Evolutionary conservation across 30 jellyfish, hydroid and myxozoan genomes (phyloP), one percentile per base, ranked within the genome.

Genomic region (Cassiopea andromeda): DNA sequence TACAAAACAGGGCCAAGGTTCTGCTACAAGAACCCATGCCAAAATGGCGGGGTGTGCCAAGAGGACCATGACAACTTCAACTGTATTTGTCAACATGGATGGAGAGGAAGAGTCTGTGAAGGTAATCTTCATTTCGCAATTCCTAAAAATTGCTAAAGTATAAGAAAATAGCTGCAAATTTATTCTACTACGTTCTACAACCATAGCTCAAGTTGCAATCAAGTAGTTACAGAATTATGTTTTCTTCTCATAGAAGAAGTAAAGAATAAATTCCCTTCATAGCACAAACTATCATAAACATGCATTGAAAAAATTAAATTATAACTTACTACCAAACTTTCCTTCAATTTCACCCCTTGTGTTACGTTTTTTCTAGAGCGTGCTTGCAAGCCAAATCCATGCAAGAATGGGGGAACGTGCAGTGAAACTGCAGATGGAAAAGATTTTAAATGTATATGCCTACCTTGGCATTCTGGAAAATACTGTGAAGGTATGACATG

Each of bases 401-500:
- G 98, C 87, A 85, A 80, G 77, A 92, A 92, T 59, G 96, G 95
- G 0, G 98, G 88, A 46, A 86, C 96, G 7, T 92, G 98, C 70
- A 47, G 81, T 49, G 98, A 92, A 80, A 58, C 87, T 44, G 91
- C 85, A 1, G 98, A 92, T 64, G 98, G 96, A 60, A 68, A 66
- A 44, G 89, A 73, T 46, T 92, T 85, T 75, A 90, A 95, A 87
- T 95, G 99, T 67, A 80, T 95, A n/a, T 95, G 99, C 74, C 95
- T 84, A 19, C 97, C 91, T 1, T 91, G 96, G 94, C 91, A 73
- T 59, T 59, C 94, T 1, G 99, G 99, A n/a, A 82, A 78, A 61
- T 93, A 87, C 7, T 95, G 99, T 81, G 96, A 95, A 87, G 98
- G 99, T 95, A 75, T 54, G 85, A 46, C 58, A 5, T 54, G 64